Percentiles rank a stretch among this genome's conserved stretches.
phyloP scores from a whole-genome alignment of 2,113 vertebrate species.

The Catharus minimus region DNA sequence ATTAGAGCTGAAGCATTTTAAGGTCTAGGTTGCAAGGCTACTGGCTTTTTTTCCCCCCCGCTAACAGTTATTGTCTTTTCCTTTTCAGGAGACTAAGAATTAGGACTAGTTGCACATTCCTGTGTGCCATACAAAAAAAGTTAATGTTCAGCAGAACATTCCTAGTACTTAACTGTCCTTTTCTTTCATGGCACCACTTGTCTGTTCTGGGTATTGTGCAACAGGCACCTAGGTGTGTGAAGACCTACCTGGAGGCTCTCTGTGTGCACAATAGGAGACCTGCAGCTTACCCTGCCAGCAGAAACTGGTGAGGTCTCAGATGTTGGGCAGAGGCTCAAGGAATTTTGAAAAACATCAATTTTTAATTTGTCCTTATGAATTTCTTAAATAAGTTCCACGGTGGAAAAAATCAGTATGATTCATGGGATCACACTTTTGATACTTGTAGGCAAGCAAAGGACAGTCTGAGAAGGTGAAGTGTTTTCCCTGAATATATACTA shows the following conservation, averaged over 20 bases:
- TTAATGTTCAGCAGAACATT: neutral
- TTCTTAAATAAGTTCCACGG: neutral
- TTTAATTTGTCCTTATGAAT: neutral
- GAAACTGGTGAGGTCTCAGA: neutral
- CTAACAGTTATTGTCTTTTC: neutral
- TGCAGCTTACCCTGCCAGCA: neutral
- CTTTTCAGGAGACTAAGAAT: neutral
- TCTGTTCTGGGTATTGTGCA: neutral
- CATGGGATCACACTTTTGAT: neutral
- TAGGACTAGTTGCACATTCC: neutral
- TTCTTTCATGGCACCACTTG: neutral
- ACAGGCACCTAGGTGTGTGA: accelerated
- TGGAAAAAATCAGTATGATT: neutral
- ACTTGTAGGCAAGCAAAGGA: neutral
- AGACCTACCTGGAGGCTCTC: neutral
- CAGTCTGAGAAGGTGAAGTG: neutral
- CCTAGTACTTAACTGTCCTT: neutral
- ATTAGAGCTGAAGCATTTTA: neutral
- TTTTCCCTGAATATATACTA: neutral
- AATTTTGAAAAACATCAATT: neutral
- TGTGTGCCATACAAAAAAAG: neutral
- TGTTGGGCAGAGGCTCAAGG: neutral
- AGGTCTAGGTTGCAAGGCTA: neutral
- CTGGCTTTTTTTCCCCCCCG: neutral
- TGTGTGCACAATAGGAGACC: neutral